A percentile compares a stretch with the other conserved stretches of the same genome.
Conservation (phyloP, 1,140 invertebrate species). For the Berghia stephanieae region DNA sequence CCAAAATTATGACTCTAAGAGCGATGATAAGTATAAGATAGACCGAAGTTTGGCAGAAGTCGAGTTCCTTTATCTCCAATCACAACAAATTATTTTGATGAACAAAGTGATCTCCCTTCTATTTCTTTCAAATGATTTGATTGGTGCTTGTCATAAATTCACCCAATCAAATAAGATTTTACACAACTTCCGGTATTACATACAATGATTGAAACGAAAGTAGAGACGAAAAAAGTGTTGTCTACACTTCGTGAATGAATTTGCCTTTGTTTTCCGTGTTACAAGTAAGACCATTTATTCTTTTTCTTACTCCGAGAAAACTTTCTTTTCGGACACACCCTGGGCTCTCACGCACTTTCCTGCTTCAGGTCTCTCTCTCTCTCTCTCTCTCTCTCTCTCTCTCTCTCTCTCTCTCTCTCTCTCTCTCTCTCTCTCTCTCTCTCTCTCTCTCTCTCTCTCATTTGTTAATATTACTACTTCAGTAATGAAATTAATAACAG, state of each 20-base stretch:
- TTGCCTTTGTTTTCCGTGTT: no score
- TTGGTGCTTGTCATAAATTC: no score
- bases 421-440: neutral
- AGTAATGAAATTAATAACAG: no score
- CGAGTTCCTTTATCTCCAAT: no score
- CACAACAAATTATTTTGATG: no score
- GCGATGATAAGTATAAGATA: no score
- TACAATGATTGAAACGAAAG: neutral
- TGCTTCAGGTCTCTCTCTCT: neutral
- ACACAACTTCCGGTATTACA: neutral
- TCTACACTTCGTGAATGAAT: no score
- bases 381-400: neutral
- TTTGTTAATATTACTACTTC: no score
- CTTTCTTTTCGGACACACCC: neutral
- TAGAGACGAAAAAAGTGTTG: neutral
- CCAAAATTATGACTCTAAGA: no score
- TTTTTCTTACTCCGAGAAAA: neutral
- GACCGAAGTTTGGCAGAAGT: no score
- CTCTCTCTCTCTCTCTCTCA: neutral
- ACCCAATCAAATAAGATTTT: neutral
- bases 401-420: constrained; percentile 4
- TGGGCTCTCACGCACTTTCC: neutral
- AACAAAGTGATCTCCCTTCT: no score
- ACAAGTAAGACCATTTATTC: neutral
- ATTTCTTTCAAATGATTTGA: no score